Base-by-base conservation (phyloP, 2,797 vertebrate genomes). In the Nannoperca obscura region DNA sequence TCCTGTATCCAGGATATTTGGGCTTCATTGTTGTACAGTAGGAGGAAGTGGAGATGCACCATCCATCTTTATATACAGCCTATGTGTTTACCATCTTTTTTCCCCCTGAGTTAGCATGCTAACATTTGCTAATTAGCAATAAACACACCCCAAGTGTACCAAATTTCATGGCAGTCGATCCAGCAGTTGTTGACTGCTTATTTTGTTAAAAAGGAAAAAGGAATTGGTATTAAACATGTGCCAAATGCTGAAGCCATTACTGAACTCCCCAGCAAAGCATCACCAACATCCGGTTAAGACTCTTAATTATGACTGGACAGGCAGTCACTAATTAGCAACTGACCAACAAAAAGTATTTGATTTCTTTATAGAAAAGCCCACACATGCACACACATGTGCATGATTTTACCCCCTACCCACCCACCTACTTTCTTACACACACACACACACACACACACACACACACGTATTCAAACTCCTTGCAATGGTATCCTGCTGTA, bases 251-350 rank as follows among this genome's bases (percentile, higher is more conserved):
- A 76, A 82, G 27, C 38, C 40, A 70, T 80, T 72, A 76, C 30
- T 44, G 24, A 63, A 50, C 60, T 74, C 55, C 11, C 17, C 65
- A 67, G 11, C 8, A 78, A 57, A 34, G 46, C 46, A 71, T 67
- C 36, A 32, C 30, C 70, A 64, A 83, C 67, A 67, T 86, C 71
- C 69, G 71, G 60, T 63, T 50, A 78, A 63, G 54, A 80, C 59
- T 57, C 42, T 50, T 81, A 71, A 83, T 81, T 83, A 82, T 66
- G 59, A 81, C 57, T 77, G 78, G 72, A 78, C 17, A 46, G n/a
- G 27, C 38, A 83, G 83, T 84, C 72, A 76, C 72, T 80, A 85
- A 88, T 86, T 86, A 88, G 61, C 60, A 55, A 38, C 17, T 53
- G 14, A 66, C 73, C 59, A 42, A 47, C 64, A 71, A 59, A 66